These are phyloP conservation scores for Myzus persicae DNA, from an alignment of 1,140 invertebrate genomes.

Conservation along the genomic window DNA sequence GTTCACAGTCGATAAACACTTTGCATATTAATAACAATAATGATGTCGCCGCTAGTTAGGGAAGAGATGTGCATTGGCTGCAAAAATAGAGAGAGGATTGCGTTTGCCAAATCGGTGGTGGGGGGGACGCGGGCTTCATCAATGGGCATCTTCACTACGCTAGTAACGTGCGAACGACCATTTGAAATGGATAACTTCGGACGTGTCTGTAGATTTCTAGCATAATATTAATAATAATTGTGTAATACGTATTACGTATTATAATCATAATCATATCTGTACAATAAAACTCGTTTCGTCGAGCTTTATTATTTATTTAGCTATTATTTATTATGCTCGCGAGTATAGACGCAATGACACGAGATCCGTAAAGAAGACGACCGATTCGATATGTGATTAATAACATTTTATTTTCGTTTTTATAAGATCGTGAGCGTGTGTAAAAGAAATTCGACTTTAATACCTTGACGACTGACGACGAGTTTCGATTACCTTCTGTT, in stretches of 20 bases:
- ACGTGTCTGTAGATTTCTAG: neutral
- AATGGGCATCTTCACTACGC: conserved; percentile 20
- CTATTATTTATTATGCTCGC: neutral
- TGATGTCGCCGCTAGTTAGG: conserved; percentile 24
- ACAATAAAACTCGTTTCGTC: neutral
- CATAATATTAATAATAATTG: neutral
- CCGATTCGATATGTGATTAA: neutral
- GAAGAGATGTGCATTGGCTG: conserved; percentile 40
- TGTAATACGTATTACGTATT: neutral
- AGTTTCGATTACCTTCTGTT: neutral
- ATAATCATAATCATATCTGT: neutral
- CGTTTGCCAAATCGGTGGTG: conserved; percentile 34
- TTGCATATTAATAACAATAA: conserved; percentile 42
- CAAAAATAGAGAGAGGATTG: conserved; percentile 23
- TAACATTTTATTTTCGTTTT: neutral
- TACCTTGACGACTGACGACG: neutral
- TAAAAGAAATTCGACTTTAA: neutral
- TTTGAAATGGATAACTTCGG: conserved; percentile 48
- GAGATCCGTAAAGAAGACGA: neutral
- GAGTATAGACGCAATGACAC: neutral
- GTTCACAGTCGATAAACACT: conserved; percentile 50
- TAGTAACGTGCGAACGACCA: conserved; percentile 53
- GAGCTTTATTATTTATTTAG: too few species aligned
- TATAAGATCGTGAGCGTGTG: neutral
- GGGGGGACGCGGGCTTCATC: conserved; percentile 1